A percentile compares a stretch with the other conserved stretches of the same genome.
phyloP scores from a whole-genome alignment of 2,113 vertebrate species.

The Pipra filicauda region DNA sequence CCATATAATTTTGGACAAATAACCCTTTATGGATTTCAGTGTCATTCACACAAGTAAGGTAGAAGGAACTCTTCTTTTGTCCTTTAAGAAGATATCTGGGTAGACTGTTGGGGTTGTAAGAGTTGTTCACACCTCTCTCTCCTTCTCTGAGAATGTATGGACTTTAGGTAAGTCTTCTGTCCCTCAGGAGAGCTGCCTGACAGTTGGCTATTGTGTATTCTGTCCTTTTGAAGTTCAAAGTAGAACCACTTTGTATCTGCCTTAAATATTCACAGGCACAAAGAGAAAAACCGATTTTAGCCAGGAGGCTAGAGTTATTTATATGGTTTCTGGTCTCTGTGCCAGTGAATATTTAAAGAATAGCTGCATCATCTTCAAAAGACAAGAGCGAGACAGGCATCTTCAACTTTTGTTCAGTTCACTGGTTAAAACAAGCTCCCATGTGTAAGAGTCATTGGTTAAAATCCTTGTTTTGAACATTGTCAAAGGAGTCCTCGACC shows the following conservation, averaged over 20 bases:
- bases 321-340: not conserved
- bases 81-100: not conserved
- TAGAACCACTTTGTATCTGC: not conserved
- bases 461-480: not conserved
- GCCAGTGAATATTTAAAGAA: not conserved
- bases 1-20: not conserved
- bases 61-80: not conserved
- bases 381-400: not conserved
- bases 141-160: not conserved
- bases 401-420: not conserved
- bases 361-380: not conserved
- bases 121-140: fast-evolving
- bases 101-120: not conserved
- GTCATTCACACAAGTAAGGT: not conserved
- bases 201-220: not conserved
- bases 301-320: not conserved
- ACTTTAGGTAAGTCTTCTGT: not conserved
- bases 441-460: not conserved
- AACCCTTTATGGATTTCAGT: not conserved
- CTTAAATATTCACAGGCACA: not conserved
- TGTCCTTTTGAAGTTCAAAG: not conserved
- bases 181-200: not conserved
- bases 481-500: not conserved
- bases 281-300: not conserved
- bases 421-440: not conserved